A percentile compares a stretch with the other conserved stretches of the same genome.
Evolutionary conservation across 2,888 invertebrate species (phyloP).

Genomic region (Physocephala rufipes): DNA sequence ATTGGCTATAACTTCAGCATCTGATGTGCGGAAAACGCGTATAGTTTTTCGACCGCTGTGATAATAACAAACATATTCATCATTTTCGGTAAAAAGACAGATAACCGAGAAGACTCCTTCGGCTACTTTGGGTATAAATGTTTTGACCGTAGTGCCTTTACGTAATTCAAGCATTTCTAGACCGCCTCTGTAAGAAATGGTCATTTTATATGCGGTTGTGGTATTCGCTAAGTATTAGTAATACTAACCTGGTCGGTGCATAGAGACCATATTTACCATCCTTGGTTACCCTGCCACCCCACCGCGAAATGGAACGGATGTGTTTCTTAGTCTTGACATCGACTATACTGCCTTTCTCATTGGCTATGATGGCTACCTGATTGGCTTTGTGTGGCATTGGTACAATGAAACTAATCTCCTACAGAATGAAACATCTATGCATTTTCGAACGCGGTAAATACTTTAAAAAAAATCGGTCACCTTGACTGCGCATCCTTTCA

Average conservation of each 20-base stretch:
- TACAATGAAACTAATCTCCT: conserved; percentile 78
- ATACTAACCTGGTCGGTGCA: conserved; percentile 77
- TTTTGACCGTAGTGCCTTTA: conserved; percentile 86
- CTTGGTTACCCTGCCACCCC: conserved; percentile 89
- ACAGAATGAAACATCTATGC: neutral
- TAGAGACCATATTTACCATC: conserved; percentile 92
- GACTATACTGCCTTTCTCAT: conserved; percentile 88
- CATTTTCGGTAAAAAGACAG: conserved; percentile 91
- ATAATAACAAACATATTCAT: conserved; percentile 95
- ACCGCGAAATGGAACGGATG: conserved; percentile 86
- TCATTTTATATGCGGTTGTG: neutral
- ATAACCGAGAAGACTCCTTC: conserved; percentile 98
- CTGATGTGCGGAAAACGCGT: conserved; percentile 88
- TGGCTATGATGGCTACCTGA: conserved; percentile 87
- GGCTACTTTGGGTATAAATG: conserved; percentile 91
- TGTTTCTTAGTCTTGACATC: conserved; percentile 90
- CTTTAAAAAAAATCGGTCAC: conserved; percentile 58
- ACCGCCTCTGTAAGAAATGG: conserved; percentile 77
- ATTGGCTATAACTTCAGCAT: conserved; percentile 92
- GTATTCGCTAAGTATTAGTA: too few species aligned
- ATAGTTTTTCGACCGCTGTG: conserved; percentile 95
- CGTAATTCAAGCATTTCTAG: conserved; percentile 91
- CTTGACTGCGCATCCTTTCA: conserved; percentile 69
- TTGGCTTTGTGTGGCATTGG: conserved; percentile 86
- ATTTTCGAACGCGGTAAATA: neutral